These are phyloP conservation scores for Varecia variegata DNA, from an alignment of 2,797 vertebrate species.

Conservation along the genomic window DNA sequence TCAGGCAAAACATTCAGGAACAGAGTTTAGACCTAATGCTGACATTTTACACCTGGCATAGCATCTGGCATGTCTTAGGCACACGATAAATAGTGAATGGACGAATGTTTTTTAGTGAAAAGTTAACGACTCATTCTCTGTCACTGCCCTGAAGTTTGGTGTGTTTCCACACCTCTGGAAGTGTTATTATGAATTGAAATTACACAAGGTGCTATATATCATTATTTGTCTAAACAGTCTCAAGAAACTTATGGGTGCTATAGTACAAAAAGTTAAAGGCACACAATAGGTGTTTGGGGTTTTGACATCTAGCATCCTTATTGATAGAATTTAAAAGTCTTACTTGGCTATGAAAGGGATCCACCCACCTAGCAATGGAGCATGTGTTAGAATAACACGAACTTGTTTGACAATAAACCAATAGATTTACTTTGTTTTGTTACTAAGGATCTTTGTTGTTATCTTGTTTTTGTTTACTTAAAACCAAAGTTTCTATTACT, in stretches of 20 bases:
- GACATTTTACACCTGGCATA: background rate
- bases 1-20: conserved; percentile 42
- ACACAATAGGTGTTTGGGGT: background rate
- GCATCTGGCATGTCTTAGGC: background rate
- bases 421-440: conserved; percentile 26
- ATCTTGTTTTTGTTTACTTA: conserved; percentile 49
- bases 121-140: background rate
- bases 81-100: background rate
- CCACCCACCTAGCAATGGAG: background rate
- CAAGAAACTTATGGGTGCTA: background rate
- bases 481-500: conserved; percentile 15
- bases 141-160: background rate
- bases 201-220: background rate
- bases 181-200: background rate
- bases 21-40: background rate
- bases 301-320: conserved; percentile 11
- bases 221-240: conserved; percentile 4
- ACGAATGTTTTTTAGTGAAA: background rate
- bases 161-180: background rate
- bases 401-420: background rate
- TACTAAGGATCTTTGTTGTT: background rate
- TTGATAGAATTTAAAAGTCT: background rate
- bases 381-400: conserved; percentile 3
- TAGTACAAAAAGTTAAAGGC: background rate
- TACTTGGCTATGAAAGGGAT: background rate